Base-by-base conservation (phyloP, 2,797 vertebrate genomes). In the Molossus molossus region DNA sequence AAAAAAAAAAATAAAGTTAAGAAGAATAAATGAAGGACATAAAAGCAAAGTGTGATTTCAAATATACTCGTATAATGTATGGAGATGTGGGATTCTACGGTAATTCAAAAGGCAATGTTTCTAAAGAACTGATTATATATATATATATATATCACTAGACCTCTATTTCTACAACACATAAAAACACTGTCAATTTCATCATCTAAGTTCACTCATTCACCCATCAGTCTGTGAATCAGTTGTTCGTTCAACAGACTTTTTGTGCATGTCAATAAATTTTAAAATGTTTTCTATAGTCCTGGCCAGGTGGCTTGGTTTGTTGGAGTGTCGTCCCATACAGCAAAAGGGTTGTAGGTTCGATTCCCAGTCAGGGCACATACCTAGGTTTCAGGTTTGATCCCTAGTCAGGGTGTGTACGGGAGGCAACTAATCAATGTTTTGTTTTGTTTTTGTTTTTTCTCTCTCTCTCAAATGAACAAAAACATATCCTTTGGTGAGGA, bases 41-140 rank as follows among this genome's bases (percentile, higher is more conserved):
- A 80, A 93, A 69, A 94, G 27, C 20, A 53, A 89, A 62, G 48
- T 53, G 27, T n/a, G 37, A 89, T 45, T 94, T 94, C 72, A 64
- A 65, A 85, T 25, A 77, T 23, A 69, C 4, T 64, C n/a, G 57
- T 62, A 64, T 65, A 40, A 75, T 3, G 1, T 4, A 85, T 25
- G n/a, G 64, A 21, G 29, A 60, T n/a, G 33, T 11, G 62, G 17
- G 21, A 85, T 21, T 94, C 70, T 58, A 79, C 29, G 40, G 76
- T 25, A 87, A 90, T 72, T 87, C 29, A 87, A 94, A 94, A 81
- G 60, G 45, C 17, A 80, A 27, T 0, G 1, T 80, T 96, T 85
- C 58, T 58, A 76, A 89, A 33, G 69, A 89, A 58, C 60, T n/a
- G n/a, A n/a, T n/a, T n/a, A n/a, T n/a, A n/a, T n/a, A n/a, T n/a